Evolutionary conservation across 2,888 invertebrate species (phyloP), one percentile per base, ranked within the genome.

Genomic region (Abscondita cerata): DNA sequence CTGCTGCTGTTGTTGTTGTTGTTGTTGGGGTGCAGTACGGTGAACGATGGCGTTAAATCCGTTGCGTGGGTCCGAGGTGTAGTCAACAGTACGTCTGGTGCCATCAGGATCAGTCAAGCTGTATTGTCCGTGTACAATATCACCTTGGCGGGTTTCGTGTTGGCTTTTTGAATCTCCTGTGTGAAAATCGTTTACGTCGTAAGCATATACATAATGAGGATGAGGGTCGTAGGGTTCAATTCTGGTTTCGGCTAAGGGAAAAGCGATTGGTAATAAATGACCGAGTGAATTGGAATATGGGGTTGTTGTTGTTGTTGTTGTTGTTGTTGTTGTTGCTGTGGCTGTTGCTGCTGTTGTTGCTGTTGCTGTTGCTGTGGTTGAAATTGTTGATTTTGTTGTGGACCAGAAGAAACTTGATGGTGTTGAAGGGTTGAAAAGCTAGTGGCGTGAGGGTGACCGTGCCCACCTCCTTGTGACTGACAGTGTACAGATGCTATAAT

Each of bases 161-260:
- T 80, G 80, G 62, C 76, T 78, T 58, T 80, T 80, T 18, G 76
- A 76, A 65, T 80, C 80, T 1, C 80, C 80, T 15, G 79, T 79
- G 38, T 74, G 72, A 18, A 72, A 73, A 65, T 80, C 80, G 67
- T 79, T 78, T 9, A 80, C 79, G 20, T 79, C 73, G 68, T 80
- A 80, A 5, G 78, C 76, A 62, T 72, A 80, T 20, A 71, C 76
- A 71, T 80, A 80, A 13, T 76, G 74, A 2, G 79, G 80, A 59
- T 78, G 70, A 15, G 77, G 78, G 64, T 80, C 80, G 68, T 72
- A 77, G 1, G 79, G 77, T 64, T 80, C 79, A 6, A 77, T 71
- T 34, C 73, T 66, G 8, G 70, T 66, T 12, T 67, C 63, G 9
- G 63, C 46, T 19, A 76, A 72, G n/a, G 70, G 69, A 12, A 75